Evolutionary conservation across 2,797 vertebrate species (phyloP).

Genomic region (Ptychadena robeensis): DNA sequence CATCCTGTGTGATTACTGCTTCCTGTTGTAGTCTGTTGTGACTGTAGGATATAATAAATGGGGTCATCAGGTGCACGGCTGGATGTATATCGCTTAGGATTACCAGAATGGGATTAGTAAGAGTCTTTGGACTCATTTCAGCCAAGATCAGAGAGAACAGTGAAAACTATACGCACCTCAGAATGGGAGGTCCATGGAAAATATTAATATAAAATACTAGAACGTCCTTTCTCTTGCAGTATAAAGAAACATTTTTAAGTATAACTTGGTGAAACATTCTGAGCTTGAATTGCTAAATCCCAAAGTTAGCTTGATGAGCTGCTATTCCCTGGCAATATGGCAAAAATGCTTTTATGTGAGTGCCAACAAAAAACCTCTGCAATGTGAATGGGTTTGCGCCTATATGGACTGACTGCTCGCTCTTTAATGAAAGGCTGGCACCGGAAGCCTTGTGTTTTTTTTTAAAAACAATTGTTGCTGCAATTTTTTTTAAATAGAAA

Average conservation of each 20-base stretch:
- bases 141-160: not conserved
- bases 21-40: slow-evolving; percentile 20
- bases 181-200: not conserved
- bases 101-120: not conserved
- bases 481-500: too few species aligned
- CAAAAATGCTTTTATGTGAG: too few species aligned
- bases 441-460: too few species aligned
- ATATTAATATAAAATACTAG: not conserved
- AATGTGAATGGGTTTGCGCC: too few species aligned
- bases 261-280: too few species aligned
- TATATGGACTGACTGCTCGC: too few species aligned
- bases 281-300: too few species aligned
- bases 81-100: not conserved
- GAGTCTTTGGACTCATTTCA: not conserved
- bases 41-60: not conserved
- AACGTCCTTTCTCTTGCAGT: not conserved
- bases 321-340: too few species aligned
- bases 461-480: too few species aligned
- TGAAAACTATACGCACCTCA: not conserved
- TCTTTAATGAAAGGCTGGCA: too few species aligned
- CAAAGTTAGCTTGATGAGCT: too few species aligned
- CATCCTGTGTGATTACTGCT: slow-evolving; percentile 24
- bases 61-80: not conserved
- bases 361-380: too few species aligned
- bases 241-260: not conserved